Base-by-base conservation (phyloP, 1,140 invertebrate genomes). In the Camponotus pennsylvanicus region DNA sequence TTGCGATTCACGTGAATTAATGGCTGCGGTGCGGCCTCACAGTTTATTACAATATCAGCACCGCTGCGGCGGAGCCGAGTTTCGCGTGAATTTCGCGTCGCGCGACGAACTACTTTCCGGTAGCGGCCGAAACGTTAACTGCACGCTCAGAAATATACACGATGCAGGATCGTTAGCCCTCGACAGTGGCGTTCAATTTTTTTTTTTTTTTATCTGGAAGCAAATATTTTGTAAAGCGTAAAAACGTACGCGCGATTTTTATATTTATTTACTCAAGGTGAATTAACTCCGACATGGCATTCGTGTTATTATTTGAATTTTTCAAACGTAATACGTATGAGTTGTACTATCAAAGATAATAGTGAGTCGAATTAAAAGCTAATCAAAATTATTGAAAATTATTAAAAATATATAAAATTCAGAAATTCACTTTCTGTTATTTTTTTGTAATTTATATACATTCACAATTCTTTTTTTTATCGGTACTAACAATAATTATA, bases 41-140 rank as follows among this genome's bases (percentile, higher is more conserved):
- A 80, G 90, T 94, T 92, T 92, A 92, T 93, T 93, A 92, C 92
- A 93, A 93, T 93, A 93, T 93, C 93, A 93, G 91, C 71, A 59
- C 85, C 86, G 88, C 45, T 61, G 82, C 69, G 85, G 73, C 85
- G 13, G 4, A 15, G 45, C 11, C 27, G 34, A 73, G 55, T 82
- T 73, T 61, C 79, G 78, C 66, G 79, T 45, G 64, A 80, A 59
- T 52, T 70, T 67, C 78, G 64, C 52, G 15, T 7, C 4, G n/a
- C 67, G 40, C 37, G 71, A 76, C 69, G 6, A 70, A 18, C 69
- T 32, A 45, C 59, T 75, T 82, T 34, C 45, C 67, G 55, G 49
- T 52, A 67, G 3, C 8, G 52, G 9, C 13, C 21, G 63, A 8
- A 55, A 73, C 55, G 40, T 73, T 82, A 82, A 82, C 71, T 61